Conservation (phyloP, 2,888 invertebrate species). For the Leptinotarsa rubiginosa region DNA sequence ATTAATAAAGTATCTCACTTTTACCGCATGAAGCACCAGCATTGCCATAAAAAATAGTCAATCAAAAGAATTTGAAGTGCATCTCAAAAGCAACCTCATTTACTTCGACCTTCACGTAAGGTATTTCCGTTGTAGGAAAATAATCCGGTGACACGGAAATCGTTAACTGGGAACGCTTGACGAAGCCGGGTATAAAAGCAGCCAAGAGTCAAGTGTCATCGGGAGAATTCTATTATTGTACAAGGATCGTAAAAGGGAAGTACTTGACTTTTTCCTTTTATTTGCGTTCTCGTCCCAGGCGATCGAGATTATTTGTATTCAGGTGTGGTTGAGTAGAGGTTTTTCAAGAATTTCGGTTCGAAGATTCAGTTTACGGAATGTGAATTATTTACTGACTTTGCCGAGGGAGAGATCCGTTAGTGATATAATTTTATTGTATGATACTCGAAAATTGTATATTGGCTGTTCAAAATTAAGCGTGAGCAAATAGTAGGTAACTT, state of each 20-base stretch:
- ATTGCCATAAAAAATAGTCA: not conserved
- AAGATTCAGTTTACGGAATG: no score
- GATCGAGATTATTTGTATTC: not conserved
- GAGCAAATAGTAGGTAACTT: no score
- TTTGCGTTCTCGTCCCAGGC: not conserved
- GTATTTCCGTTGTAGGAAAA: conserved; percentile 7
- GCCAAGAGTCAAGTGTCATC: conserved; percentile 2
- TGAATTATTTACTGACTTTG: no score
- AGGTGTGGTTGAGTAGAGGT: not conserved
- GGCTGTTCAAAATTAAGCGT: no score
- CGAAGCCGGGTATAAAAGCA: not conserved
- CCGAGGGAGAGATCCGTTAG: no score
- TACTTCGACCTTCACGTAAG: not conserved
- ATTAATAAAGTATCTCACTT: no score
- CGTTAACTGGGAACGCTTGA: not conserved
- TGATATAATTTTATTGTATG: no score
- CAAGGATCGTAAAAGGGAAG: not conserved
- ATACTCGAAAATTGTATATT: no score
- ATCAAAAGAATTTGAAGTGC: not conserved
- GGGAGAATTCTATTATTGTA: conserved; percentile 12
- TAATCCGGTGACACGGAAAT: conserved; percentile 1
- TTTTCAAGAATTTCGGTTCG: no score
- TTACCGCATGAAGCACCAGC: not conserved
- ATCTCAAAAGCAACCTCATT: not conserved
- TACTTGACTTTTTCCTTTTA: conserved; percentile 7